Evolutionary conservation across 92 coral and sea anemone genomes (phyloP).

Genomic region (Umimayanthus kanabou): DNA sequence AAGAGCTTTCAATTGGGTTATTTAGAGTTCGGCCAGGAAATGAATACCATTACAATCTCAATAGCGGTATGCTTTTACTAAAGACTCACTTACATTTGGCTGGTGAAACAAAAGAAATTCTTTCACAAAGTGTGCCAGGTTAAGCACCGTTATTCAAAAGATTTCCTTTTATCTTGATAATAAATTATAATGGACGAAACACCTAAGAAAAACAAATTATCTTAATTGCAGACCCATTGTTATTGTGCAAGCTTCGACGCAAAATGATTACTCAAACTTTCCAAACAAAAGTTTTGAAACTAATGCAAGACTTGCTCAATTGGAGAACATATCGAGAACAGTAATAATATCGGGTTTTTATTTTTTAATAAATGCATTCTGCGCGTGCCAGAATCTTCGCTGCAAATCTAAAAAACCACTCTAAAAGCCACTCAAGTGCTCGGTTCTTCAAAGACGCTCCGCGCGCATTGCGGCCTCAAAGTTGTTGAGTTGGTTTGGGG

Average conservation of each 20-base stretch:
- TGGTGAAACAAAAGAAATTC: constrained; percentile 6
- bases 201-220: not conserved
- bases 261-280: not conserved
- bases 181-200: not conserved
- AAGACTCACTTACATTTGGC: not conserved
- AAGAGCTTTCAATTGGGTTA: not conserved
- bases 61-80: not conserved
- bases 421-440: not conserved
- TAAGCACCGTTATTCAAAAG: not conserved
- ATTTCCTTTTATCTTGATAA: not conserved
- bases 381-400: not conserved
- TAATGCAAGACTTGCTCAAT: not conserved
- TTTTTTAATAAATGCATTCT: too few relatives aligned
- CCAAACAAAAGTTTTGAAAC: not conserved
- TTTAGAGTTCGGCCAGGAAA: constrained; percentile 13
- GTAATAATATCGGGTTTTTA: not conserved
- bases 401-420: not conserved
- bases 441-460: not conserved
- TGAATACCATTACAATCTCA: not conserved
- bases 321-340: not conserved
- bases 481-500: not conserved
- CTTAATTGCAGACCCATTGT: not conserved
- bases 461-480: constrained; percentile 1
- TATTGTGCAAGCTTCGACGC: not conserved
- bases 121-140: not conserved